Conservation (phyloP, 2,797 vertebrate species). For the Poeciliopsis infans region DNA sequence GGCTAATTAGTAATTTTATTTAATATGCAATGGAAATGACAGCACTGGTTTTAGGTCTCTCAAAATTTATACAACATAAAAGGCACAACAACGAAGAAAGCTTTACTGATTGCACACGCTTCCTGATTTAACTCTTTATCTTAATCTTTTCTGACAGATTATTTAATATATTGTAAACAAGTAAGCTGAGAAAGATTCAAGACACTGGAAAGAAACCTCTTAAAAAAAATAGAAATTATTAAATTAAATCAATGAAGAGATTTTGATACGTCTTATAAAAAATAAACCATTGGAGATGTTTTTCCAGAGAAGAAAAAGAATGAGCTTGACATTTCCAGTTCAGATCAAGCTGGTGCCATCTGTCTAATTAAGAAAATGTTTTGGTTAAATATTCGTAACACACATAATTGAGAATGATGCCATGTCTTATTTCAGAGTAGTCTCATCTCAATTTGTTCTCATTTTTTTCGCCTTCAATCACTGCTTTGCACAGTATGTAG, state of each 20-base stretch:
- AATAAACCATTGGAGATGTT: not conserved
- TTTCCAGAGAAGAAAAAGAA: not conserved
- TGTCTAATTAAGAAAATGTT: constrained; percentile 40
- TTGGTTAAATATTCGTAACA: constrained; percentile 50
- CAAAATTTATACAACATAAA: not conserved
- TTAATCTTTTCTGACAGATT: not conserved
- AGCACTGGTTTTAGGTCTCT: not conserved
- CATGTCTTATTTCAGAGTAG: not conserved
- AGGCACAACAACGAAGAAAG: not conserved
- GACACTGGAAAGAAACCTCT: not conserved
- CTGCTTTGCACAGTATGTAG: not conserved
- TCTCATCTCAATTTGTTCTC: not conserved
- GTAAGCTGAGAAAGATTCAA: not conserved
- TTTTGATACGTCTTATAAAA: not conserved
- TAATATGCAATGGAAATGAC: not conserved
- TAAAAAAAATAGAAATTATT: not conserved
- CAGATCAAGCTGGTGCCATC: constrained; percentile 39
- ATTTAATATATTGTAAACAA: not conserved
- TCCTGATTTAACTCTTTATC: not conserved
- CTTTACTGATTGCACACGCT: not conserved
- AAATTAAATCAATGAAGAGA: not conserved
- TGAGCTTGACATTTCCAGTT: constrained; percentile 10
- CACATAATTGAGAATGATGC: constrained; percentile 41
- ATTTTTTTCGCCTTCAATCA: not conserved
- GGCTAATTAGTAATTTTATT: not conserved